A percentile compares a stretch with the other conserved stretches of the same genome.
Conservation (phyloP, 2,888 invertebrate genomes). For the Calameuta pallipes region DNA sequence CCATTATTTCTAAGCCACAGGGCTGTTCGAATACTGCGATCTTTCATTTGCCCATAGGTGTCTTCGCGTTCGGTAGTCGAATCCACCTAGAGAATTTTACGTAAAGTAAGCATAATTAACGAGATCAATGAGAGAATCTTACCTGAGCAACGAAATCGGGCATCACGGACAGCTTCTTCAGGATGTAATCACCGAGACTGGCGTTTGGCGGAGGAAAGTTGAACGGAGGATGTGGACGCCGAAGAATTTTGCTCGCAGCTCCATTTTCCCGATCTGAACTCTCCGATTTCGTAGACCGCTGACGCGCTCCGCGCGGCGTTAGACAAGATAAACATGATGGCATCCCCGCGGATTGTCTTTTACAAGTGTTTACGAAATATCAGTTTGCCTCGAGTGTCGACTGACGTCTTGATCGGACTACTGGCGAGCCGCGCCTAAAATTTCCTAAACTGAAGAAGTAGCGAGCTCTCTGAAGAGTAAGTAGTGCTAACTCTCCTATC, state of each 20-base stretch:
- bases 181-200: conserved; percentile 5
- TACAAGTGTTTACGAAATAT: too few species aligned
- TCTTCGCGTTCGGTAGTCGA: not conserved
- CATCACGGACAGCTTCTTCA: not conserved
- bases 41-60: conserved; percentile 8
- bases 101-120: not conserved
- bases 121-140: not conserved
- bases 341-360: not conserved
- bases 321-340: conserved; percentile 9
- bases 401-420: too few species aligned
- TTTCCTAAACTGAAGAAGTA: too few species aligned
- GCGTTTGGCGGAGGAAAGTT: not conserved
- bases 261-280: not conserved
- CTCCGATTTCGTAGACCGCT: not conserved
- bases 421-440: too few species aligned
- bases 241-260: not conserved
- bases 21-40: conserved; percentile 10
- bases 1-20: conserved; percentile 5
- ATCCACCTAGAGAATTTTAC: not conserved
- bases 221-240: not conserved
- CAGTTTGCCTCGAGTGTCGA: too few species aligned
- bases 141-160: conserved; percentile 4
- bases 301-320: not conserved
- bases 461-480: too few species aligned
- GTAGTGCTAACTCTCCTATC: too few species aligned